Evolutionary conservation across 2,113 vertebrate species (phyloP).

Genomic region (Progne subis): DNA sequence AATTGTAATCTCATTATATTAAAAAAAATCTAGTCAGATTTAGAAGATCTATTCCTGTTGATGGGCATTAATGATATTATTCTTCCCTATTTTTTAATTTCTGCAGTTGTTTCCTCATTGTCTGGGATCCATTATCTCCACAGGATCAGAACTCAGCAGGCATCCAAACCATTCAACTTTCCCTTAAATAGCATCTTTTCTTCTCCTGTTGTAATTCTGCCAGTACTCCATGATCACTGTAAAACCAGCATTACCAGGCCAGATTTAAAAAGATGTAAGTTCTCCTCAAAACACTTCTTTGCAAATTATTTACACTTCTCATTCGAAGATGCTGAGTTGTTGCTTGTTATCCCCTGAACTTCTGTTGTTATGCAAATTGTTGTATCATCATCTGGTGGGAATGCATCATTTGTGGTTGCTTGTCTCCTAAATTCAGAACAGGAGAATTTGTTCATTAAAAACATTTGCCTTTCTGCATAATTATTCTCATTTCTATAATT

Average conservation of each 20-base stretch:
- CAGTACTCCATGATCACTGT: not conserved
- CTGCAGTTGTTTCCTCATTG: not conserved
- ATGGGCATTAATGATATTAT: not conserved
- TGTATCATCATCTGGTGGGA: constrained; percentile 4
- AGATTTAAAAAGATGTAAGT: not conserved
- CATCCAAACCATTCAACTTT: not conserved
- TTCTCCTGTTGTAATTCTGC: not conserved
- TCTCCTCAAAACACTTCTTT: not conserved
- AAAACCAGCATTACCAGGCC: not conserved
- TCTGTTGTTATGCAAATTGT: constrained; percentile 5
- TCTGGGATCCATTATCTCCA: constrained; percentile 1
- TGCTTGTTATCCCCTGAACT: not conserved
- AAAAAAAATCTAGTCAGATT: not conserved
- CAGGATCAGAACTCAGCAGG: not conserved
- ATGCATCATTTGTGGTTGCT: not conserved
- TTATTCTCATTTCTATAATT: constrained; percentile 26
- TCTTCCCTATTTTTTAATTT: not conserved
- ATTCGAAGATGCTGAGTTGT: not conserved
- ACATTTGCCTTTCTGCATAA: constrained; percentile 36
- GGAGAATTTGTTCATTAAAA: constrained; percentile 34
- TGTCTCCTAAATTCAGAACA: constrained; percentile 18
- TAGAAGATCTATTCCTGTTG: not conserved
- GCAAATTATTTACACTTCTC: not conserved
- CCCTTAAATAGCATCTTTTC: not conserved
- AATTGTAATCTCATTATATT: not conserved